These are phyloP conservation scores for Drosophila seclusa DNA, from an alignment of 2,888 invertebrate species.

Conservation along the genomic window DNA sequence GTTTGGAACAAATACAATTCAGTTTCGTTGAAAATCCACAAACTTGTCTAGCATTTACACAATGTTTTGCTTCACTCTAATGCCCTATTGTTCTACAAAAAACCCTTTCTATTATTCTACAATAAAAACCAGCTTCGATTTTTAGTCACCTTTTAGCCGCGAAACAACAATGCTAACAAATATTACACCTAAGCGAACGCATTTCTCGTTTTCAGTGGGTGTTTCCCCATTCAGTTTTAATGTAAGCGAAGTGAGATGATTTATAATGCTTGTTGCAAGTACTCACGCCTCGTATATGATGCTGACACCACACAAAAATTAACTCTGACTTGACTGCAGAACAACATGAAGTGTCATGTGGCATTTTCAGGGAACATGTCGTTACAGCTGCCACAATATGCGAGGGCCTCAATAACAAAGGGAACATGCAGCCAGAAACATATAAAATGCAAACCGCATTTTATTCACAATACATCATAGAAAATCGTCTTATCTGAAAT, in stretches of 20 bases:
- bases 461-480: constrained; percentile 68
- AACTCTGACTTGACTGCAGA: constrained; percentile 20
- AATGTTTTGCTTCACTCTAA: background rate
- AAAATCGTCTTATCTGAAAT: constrained; percentile 2
- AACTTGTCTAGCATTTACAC: background rate
- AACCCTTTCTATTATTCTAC: background rate
- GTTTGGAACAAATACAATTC: background rate
- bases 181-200: background rate
- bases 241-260: constrained; percentile 39
- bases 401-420: constrained; percentile 61
- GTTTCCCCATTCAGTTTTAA: constrained; percentile 25
- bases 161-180: background rate
- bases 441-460: constrained; percentile 48
- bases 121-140: background rate
- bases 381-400: constrained; percentile 63
- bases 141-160: background rate
- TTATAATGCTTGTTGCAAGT: constrained; percentile 41
- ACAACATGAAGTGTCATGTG: constrained; percentile 10
- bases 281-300: constrained; percentile 16
- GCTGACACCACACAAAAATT: constrained; percentile 41
- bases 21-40: background rate
- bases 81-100: background rate
- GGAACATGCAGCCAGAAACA: constrained; percentile 28
- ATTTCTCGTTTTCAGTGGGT: constrained; percentile 21
- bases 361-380: constrained; percentile 31